Base-by-base conservation (phyloP, 1,140 invertebrate genomes). In the Propsilocerus akamusi region DNA sequence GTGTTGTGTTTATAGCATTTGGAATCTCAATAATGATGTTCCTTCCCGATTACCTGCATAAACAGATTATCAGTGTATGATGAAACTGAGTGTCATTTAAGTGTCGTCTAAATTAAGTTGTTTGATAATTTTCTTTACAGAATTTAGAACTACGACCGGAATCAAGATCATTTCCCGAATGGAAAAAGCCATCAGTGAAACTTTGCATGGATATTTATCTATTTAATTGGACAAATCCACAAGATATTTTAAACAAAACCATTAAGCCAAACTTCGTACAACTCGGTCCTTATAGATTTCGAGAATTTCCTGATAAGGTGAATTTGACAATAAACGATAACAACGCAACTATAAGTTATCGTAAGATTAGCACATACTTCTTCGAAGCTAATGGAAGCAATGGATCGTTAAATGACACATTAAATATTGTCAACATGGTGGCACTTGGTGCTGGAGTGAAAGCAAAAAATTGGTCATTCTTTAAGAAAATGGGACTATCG, bases 151-250 rank as follows among this genome's bases (percentile, higher is more conserved):
- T 85, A 51, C 61, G 68, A 12, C 72, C 72, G 28, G 61, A 64
- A 14, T 80, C 81, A 12, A 67, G 65, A 26, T 75, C 74, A 48
- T 86, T 68, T 59, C 53, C 68, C 3, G 66, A 80, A 37, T 90
- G 86, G 86, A 71, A 77, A 58, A 72, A 75, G 54, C 83, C 81
- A 1, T 76, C 82, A 0, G 67, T 87, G 47, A 81, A 83, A 0
- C 76, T 89, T 60, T 79, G 75, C 58, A 72, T 89, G 49, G 77
- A 82, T 52, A 70, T 88, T 47, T 80, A 82, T 60, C 67, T 89
- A 22, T 90, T 79, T 59, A 88, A 90, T 64, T 88, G 84, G 82
- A 88, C 83, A 0, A 89, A 89, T 64, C 64, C 76, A 2, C 64
- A 77, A 17, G 65, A 76, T 22, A 60, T 62, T 1, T 58, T 64